phyloP scores from a whole-genome alignment of 2,888 invertebrate species.

The Pristionchus arcanus region DNA sequence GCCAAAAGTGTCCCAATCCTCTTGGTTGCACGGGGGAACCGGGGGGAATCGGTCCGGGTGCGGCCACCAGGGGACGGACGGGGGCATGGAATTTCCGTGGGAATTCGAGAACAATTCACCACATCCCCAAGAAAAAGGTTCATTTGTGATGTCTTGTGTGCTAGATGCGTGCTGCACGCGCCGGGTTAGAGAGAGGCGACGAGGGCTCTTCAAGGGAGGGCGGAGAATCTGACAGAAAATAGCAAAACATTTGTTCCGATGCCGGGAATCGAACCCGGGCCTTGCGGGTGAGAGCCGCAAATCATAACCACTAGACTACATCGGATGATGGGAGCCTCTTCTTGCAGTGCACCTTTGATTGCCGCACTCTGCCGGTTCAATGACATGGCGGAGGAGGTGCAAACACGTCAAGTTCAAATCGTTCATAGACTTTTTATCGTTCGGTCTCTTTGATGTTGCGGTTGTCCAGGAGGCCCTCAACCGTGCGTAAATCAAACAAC shows the following conservation, averaged over 20 bases:
- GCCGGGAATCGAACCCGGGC: constrained; percentile 65
- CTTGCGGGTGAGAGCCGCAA: constrained; percentile 49
- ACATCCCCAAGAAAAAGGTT: too few relatives aligned
- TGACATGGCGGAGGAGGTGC: not conserved
- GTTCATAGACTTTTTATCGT: not conserved
- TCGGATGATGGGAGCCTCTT: not conserved
- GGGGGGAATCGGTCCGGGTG: too few relatives aligned
- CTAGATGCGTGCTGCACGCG: too few relatives aligned
- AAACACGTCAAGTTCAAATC: not conserved
- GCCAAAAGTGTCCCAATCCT: too few relatives aligned
- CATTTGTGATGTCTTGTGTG: too few relatives aligned
- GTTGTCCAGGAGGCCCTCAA: not conserved
- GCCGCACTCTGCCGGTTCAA: not conserved
- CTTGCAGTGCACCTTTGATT: not conserved
- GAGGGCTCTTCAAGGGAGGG: too few relatives aligned
- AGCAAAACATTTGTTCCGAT: constrained; percentile 57
- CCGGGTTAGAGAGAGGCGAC: too few relatives aligned
- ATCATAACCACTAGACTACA: constrained; percentile 36
- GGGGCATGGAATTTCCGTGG: too few relatives aligned
- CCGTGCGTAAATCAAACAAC: not conserved
- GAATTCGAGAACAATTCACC: too few relatives aligned
- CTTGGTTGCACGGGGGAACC: too few relatives aligned
- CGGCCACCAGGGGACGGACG: too few relatives aligned
- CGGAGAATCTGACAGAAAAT: too few relatives aligned
- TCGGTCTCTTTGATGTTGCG: not conserved